Conservation (phyloP, 2,113 vertebrate species). For the Caranx melampygus region DNA sequence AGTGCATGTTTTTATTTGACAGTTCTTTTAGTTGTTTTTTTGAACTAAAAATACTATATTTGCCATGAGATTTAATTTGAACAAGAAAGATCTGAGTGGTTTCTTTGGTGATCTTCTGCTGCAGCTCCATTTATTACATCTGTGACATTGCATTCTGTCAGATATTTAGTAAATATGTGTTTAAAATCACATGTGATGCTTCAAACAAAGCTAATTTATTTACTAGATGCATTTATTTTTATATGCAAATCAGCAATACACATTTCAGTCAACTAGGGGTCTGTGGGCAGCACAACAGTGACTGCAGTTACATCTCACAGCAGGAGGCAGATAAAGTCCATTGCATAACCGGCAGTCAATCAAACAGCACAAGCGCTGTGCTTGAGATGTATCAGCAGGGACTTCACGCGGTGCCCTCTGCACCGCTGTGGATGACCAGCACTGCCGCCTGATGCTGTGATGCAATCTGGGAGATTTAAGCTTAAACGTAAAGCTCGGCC, state of each 20-base stretch:
- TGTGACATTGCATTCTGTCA: too few species aligned
- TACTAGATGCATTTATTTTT: not conserved
- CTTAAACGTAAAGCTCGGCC: slow-evolving; percentile 15
- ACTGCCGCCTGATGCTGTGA: slow-evolving; percentile 22
- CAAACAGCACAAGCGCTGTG: not conserved
- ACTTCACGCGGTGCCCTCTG: not conserved
- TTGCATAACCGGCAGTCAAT: slow-evolving; percentile 33
- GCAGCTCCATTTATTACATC: too few species aligned
- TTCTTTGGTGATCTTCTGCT: too few species aligned
- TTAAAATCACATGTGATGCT: not conserved
- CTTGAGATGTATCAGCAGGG: slow-evolving; percentile 1
- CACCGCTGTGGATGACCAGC: slow-evolving; percentile 25
- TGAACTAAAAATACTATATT: too few species aligned
- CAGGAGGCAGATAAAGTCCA: slow-evolving; percentile 1
- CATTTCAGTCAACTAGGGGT: slow-evolving; percentile 28
- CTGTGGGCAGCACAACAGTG: slow-evolving; percentile 11
- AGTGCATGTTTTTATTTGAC: not conserved
- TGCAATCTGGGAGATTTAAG: slow-evolving; percentile 50
- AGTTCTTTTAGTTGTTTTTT: not conserved
- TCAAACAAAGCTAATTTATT: not conserved
- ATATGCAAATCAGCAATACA: not conserved
- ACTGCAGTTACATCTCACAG: slow-evolving; percentile 21
- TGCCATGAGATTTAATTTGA: not conserved
- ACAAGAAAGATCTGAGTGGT: not conserved
- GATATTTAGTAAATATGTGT: not conserved